Conservation (phyloP, 2,113 vertebrate genomes). For the Oreochromis niloticus region DNA sequence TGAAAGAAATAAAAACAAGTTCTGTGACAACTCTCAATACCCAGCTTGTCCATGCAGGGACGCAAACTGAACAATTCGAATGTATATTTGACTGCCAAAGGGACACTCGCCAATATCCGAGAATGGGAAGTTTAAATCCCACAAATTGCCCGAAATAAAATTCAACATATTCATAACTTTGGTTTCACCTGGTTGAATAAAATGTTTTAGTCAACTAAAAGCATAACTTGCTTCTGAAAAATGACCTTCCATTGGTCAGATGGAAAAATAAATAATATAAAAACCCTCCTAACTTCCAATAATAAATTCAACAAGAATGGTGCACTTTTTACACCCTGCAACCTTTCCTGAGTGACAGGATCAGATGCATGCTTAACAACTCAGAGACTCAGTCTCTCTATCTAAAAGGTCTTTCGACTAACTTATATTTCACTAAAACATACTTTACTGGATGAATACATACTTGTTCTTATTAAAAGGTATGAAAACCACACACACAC, state of each 20-base stretch:
- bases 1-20: neutral
- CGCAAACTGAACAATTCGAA: constrained; percentile 9
- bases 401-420: rapidly evolving
- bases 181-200: neutral
- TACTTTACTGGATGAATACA: neutral
- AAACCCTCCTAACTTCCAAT: neutral
- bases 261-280: neutral
- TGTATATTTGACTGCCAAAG: constrained; percentile 47
- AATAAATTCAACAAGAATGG: neutral
- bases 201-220: neutral
- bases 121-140: neutral
- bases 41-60: neutral
- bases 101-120: neutral
- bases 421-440: neutral
- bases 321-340: neutral
- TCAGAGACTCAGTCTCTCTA: neutral
- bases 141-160: neutral
- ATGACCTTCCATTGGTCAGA: neutral
- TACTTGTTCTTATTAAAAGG: neutral
- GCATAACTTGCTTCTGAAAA: neutral
- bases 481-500: neutral
- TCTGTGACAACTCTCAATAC: neutral
- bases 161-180: neutral
- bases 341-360: neutral
- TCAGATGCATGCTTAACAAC: rapidly evolving